Evolutionary conservation across 2,797 vertebrate species (phyloP).

Genomic region (Poeciliopsis gracilis): DNA sequence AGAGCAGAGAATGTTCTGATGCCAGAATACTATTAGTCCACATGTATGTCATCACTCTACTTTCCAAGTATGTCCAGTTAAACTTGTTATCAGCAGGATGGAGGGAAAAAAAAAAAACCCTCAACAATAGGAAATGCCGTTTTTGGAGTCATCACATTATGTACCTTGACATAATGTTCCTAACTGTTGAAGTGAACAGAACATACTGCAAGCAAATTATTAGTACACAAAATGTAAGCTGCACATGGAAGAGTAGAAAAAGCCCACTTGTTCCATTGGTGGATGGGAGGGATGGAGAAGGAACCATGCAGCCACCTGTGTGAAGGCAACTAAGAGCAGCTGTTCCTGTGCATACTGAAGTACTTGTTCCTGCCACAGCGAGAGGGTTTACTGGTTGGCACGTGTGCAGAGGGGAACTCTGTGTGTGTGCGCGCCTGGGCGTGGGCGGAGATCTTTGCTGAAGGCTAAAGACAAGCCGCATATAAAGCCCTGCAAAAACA

Average conservation of each 20-base stretch:
- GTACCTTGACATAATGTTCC: conserved; percentile 53
- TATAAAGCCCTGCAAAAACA: conserved; percentile 6
- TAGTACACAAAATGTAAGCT: conserved; percentile 55
- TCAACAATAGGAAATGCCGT: conserved; percentile 47
- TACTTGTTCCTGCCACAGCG: conserved; percentile 67
- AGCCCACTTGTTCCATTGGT: conserved; percentile 67
- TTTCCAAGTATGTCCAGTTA: conserved; percentile 38
- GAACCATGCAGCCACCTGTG: conserved; percentile 71
- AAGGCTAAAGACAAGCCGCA: conserved; percentile 2
- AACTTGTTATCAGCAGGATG: conserved; percentile 29
- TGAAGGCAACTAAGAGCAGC: conserved; percentile 67
- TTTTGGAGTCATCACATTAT: conserved; percentile 45
- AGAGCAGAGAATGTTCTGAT: conserved; percentile 12
- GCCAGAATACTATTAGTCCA: conserved; percentile 25
- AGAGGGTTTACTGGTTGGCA: conserved; percentile 65
- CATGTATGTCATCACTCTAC: conserved; percentile 28
- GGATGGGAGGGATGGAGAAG: conserved; percentile 49
- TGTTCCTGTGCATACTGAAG: conserved; percentile 76
- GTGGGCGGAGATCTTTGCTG: conserved; percentile 41
- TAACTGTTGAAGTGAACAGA: conserved; percentile 16
- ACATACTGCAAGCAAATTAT: conserved; percentile 59
- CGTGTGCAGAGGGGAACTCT: conserved; percentile 61
- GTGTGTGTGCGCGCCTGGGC: conserved; percentile 14
- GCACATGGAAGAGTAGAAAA: background rate
- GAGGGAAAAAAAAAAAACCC: conserved; percentile 7